Evolutionary conservation across 2,113 vertebrate genomes (phyloP), one percentile per base, ranked within the genome.

Genomic region (Formicarius rufipectus): DNA sequence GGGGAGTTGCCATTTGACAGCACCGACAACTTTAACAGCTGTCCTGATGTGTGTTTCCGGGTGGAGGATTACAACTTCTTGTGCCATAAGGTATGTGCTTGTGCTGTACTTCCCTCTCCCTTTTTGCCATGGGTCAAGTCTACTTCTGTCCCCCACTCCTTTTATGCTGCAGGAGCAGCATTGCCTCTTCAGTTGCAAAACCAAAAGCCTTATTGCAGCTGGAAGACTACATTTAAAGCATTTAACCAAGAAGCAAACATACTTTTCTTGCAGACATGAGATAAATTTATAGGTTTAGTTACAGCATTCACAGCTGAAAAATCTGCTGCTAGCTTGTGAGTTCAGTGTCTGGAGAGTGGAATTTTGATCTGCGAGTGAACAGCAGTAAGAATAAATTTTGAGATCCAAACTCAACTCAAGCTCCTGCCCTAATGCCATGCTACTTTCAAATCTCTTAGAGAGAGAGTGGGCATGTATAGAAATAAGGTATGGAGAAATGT

Each of bases 1-100:
- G 99, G 98, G 49, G 99, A 99, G 93, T 97, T 99, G 95, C 99
- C 99, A 0, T 99, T 99, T 92, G 98, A 99, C 84, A 98, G 98
- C 91, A 98, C 98, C 0, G 98, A 99, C 64, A 98, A 96, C 93
- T 99, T 99, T 66, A 98, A 98, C 63, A 99, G 98, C 91, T 99
- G 98, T 90, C 98, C 99, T 0, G 99, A 99, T 2, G 97, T 99
- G 77, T 99, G 99, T 95, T 99, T 99, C 98, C 98, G 97, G 33
- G 99, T 99, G 10, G 97, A 98, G 7, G 97, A 97, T 53, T 99
- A 98, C 75, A 97, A 97, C 96, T 99, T 99, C 67, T 96, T 99
- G 85, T 99, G 99, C 97, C 99, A 99, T 95, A 99, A 99, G 98
- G 99, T 99, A 89, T 27, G 76, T 27, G 52, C 47, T 33, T 59